These are phyloP conservation scores for Ceriagrion tenellum DNA, from an alignment of 2,888 invertebrate species.

Conservation along the genomic window DNA sequence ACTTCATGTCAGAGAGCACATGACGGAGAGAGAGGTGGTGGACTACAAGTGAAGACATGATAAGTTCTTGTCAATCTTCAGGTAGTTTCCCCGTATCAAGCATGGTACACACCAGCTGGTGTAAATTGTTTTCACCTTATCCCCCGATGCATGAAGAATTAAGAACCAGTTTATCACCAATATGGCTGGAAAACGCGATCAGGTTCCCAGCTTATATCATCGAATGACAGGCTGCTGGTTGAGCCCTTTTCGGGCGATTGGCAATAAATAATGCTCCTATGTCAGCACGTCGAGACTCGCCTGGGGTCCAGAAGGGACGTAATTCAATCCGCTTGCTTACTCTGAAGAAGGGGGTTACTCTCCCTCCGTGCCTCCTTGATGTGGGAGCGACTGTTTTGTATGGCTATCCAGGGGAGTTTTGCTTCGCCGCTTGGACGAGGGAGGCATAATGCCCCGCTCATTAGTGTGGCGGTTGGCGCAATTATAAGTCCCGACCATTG, in stretches of 20 bases:
- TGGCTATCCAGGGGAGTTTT: background rate
- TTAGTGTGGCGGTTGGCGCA: background rate
- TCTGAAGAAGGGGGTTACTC: too few relatives aligned
- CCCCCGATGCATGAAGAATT: too few relatives aligned
- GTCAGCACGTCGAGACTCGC: background rate
- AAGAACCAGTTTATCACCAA: background rate
- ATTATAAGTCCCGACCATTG: background rate
- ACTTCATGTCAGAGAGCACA: too few relatives aligned
- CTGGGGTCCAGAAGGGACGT: background rate
- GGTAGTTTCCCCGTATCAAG: too few relatives aligned
- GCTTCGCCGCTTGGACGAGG: background rate
- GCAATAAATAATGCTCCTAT: background rate
- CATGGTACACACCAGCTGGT: too few relatives aligned
- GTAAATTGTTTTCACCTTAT: too few relatives aligned
- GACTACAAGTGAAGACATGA: too few relatives aligned
- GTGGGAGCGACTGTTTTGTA: background rate
- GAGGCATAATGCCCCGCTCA: background rate
- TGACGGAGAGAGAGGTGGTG: too few relatives aligned
- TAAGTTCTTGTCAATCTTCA: too few relatives aligned
- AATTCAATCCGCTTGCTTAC: background rate
- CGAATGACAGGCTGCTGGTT: background rate
- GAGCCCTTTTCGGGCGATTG: background rate
- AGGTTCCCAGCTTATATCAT: background rate
- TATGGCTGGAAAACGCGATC: background rate
- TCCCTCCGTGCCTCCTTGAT: too few relatives aligned